A percentile compares a stretch with the other conserved stretches of the same genome.
Evolutionary conservation across 1,140 invertebrate species (phyloP).

Genomic region (Zaprionus inermis): DNA sequence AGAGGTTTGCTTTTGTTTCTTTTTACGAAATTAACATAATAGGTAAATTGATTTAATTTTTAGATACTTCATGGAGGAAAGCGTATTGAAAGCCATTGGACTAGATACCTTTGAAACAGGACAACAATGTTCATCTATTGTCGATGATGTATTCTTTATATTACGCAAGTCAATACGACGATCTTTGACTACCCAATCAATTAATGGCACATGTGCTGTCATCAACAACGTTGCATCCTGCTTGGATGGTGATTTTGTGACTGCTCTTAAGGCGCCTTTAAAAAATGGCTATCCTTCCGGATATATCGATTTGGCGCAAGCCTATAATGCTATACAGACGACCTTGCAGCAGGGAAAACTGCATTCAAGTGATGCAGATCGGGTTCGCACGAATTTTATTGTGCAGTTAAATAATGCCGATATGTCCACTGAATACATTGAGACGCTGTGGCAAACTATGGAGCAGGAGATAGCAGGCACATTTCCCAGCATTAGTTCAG

Average conservation of each 20-base stretch:
- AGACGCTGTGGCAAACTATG: slow-evolving; percentile 90
- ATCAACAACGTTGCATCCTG: slow-evolving; percentile 96
- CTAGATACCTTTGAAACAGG: slow-evolving; percentile 91
- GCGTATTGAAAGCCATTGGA: slow-evolving; percentile 95
- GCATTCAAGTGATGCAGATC: slow-evolving; percentile 92
- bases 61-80: slow-evolving; percentile 97
- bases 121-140: slow-evolving; percentile 94
- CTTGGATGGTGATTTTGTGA: slow-evolving; percentile 94
- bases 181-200: slow-evolving; percentile 93
- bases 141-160: slow-evolving; percentile 99
- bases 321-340: slow-evolving; percentile 91
- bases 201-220: slow-evolving; percentile 98
- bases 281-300: slow-evolving; percentile 94
- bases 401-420: slow-evolving; percentile 96
- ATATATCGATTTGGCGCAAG: slow-evolving; percentile 92
- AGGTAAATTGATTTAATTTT: neutral
- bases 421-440: slow-evolving; percentile 94
- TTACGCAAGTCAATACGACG: slow-evolving; percentile 97
- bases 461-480: slow-evolving; percentile 88
- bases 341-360: slow-evolving; percentile 93
- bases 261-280: slow-evolving; percentile 90
- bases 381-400: slow-evolving; percentile 85
- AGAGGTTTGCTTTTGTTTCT: slow-evolving; percentile 87
- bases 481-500: slow-evolving; percentile 87
- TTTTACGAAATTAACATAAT: neutral